Base-by-base conservation (phyloP, 2,797 vertebrate genomes). In the Squalus acanthias region DNA sequence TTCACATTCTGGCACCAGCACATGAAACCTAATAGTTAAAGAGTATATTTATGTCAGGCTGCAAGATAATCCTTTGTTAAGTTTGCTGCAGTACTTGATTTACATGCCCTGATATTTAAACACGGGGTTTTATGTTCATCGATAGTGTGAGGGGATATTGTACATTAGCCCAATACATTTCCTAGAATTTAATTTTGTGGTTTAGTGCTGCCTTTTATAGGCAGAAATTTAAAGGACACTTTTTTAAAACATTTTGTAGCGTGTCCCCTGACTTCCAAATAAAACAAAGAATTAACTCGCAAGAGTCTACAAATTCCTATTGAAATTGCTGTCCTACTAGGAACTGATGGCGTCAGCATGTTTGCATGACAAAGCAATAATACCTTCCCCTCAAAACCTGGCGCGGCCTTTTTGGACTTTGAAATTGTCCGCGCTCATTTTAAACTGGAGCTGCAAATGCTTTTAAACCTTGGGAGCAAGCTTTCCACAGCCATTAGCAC, bases 81-180 rank as follows among this genome's bases (percentile, higher is more conserved):
- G 94, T 53, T 95, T 95, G 46, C 70, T 95, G 70, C 26, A 20
- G 26, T 74, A 10, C 70, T 95, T 72, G 46, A 76, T 72, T 74
- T 76, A 76, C 94, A 76, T 76, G 94, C 13, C 60, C 94, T 95
- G 70, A 60, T 95, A 95, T 95, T 95, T 95, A 95, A 95, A 74
- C 69, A 17, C 29, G 33, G 50, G 94, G 50, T 74, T 95, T 76
- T 60, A 57, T 95, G 70, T 72, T 74, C 94, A 74, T 57, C 29
- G 74, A 53, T 95, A 95, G 57, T 46, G 57, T 72, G 50, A 95
- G 50, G 24, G 70, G 94, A 57, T 76, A 74, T 22, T 57, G 46
- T 53, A 33, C 69, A 95, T 74, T 72, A 74, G 46, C 12, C 29
- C 24, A 95, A 76, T 95, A 74, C 76, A 57, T 74, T 74, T 53